Conservation (phyloP, 1,140 invertebrate species). For the Alviniconcha marisindica region DNA sequence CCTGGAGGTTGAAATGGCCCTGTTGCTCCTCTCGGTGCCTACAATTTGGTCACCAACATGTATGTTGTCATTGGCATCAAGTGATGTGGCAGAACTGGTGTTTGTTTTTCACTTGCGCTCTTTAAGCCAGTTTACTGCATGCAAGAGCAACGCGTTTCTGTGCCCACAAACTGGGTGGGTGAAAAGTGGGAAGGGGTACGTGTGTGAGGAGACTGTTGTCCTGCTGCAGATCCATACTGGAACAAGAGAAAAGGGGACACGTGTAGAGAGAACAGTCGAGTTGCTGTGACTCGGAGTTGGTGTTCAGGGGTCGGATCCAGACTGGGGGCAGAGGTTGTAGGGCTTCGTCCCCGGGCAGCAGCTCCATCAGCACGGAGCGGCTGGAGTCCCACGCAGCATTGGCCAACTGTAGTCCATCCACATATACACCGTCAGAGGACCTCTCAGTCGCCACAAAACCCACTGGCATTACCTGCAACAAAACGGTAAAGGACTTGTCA, state of each 20-base stretch:
- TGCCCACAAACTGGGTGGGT: slow-evolving; percentile 54
- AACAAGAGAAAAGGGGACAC: slow-evolving; percentile 42
- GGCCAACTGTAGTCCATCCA: slow-evolving; percentile 63
- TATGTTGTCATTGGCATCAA: no score
- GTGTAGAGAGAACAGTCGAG: slow-evolving; percentile 58
- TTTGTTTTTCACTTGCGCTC: no score
- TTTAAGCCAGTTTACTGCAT: no score
- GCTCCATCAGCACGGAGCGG: slow-evolving; percentile 51
- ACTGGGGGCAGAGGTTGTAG: slow-evolving; percentile 61
- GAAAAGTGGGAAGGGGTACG: slow-evolving; percentile 55
- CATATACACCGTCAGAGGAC: slow-evolving; percentile 63
- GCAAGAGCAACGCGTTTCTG: slow-evolving; percentile 53
- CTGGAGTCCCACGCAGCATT: slow-evolving; percentile 71
- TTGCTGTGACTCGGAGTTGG: not conserved
- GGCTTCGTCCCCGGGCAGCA: slow-evolving; percentile 43
- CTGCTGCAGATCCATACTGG: slow-evolving; percentile 46
- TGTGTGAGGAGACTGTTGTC: slow-evolving; percentile 56
- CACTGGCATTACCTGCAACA: slow-evolving; percentile 73
- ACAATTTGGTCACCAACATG: no score
- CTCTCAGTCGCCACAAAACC: slow-evolving; percentile 53
- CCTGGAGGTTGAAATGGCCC: no score
- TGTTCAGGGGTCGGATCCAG: slow-evolving; percentile 62
- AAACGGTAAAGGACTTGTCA: no score
- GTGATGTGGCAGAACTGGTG: no score
- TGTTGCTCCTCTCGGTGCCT: no score